Evolutionary conservation across 2,113 vertebrate genomes (phyloP), one percentile per base, ranked within the genome.

Genomic region (Jacana jacana): DNA sequence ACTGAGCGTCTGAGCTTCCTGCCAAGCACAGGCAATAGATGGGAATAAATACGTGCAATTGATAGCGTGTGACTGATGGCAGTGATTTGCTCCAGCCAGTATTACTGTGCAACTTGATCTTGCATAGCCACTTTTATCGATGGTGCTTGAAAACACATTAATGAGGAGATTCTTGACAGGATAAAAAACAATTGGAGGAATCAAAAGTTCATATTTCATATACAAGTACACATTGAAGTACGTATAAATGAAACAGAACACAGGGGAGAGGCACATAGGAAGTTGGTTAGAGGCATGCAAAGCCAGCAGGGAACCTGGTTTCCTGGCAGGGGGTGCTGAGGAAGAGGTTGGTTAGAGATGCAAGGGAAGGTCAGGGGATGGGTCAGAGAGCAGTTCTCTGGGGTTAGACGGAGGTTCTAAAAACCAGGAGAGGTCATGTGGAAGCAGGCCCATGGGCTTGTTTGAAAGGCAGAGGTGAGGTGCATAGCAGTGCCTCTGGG

Each of bases 21-120:
- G 60, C 27, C 57, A 61, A 93, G 4, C 23, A 44, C 4, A 8
- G 40, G 48, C 58, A 91, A 46, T 55, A 70, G n/a, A 44, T 48
- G 5, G n/a, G 42, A 76, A 40, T 61, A 91, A 91, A 49, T 54
- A 58, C 1, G 0, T 78, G 58, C 37, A 14, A 20, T 78, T 30
- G 54, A 19, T n/a, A n/a, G 39, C 0, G 0, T 58, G 39, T 73
- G 55, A 31, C 24, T 30, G 18, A 64, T 86, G 9, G 33, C 13
- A 33, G 13, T 55, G 28, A 69, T 89, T 69, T 73, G 46, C 27
- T 92, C 14, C 46, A 65, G 25, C 12, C 49, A 39, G 35, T 61
- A 17, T 24, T 24, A 7, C 35, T 20, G 15, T 64, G 30, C 42
- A 31, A 40, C 44, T 85, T 51, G 4, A n/a, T 66, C 17, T 91